Percentiles rank a stretch among this genome's conserved stretches.
Evolutionary conservation across 2,797 vertebrate genomes (phyloP).

Genomic region (Trichosurus vulpecula): DNA sequence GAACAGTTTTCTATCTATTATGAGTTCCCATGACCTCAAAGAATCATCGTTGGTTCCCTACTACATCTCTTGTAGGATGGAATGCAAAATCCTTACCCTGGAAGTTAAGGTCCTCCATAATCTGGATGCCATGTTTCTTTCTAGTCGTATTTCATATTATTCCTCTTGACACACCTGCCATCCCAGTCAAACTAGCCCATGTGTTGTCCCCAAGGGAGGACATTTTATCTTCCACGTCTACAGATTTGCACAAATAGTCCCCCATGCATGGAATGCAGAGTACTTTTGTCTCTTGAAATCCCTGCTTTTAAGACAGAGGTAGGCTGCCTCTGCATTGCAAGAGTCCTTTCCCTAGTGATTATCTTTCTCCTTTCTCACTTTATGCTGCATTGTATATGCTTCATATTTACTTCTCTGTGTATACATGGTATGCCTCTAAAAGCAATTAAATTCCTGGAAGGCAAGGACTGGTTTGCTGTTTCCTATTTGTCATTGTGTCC

Average conservation of each 20-base stretch:
- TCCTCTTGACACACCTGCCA: neutral
- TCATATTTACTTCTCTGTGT: neutral
- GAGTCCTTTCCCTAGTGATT: neutral
- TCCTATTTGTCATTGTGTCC: neutral
- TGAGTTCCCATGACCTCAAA: neutral
- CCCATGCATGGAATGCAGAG: neutral
- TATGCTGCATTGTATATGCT: neutral
- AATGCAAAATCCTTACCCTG: neutral
- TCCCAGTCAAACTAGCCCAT: neutral
- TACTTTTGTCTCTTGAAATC: neutral
- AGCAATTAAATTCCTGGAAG: neutral
- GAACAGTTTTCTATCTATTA: neutral
- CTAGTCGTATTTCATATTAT: neutral
- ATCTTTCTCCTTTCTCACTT: neutral
- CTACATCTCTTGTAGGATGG: neutral
- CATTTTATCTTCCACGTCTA: neutral
- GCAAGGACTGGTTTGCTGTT: neutral
- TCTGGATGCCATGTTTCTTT: neutral
- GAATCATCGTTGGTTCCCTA: neutral
- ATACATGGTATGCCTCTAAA: neutral
- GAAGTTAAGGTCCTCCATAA: neutral
- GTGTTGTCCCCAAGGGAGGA: neutral
- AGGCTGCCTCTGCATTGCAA: neutral
- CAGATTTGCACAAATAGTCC: neutral
- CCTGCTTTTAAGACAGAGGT: neutral